Conservation (phyloP, 2,888 invertebrate species). For the Phragmatobia fuliginosa region DNA sequence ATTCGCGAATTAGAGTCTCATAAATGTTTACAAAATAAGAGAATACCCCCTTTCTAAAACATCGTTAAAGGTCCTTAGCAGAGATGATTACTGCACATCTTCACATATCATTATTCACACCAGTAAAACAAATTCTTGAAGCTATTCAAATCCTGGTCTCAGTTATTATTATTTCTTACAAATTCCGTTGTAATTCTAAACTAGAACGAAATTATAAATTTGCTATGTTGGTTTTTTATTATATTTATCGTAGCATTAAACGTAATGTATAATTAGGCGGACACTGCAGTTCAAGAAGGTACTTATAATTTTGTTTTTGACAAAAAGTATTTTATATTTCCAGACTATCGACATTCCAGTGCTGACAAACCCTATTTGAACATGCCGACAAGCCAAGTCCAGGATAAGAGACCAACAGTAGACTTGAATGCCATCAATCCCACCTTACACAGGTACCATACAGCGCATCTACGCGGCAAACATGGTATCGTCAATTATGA, state of each 20-base stretch:
- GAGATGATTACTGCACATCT: background rate
- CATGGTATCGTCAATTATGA: constrained; percentile 73
- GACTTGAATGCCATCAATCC: constrained; percentile 70
- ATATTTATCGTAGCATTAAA: constrained; percentile 7
- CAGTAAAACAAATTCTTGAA: background rate
- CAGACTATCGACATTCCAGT: constrained; percentile 90
- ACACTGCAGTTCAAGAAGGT: background rate
- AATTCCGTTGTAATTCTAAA: background rate
- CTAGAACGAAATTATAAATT: background rate
- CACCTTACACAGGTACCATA: constrained; percentile 67
- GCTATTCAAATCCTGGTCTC: background rate
- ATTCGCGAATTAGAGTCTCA: background rate
- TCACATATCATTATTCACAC: background rate
- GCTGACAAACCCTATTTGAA: constrained; percentile 82
- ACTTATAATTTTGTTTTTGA: constrained; percentile 14
- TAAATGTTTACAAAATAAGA: background rate
- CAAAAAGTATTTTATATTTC: constrained; percentile 52
- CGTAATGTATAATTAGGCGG: constrained; percentile 2
- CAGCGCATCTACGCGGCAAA: constrained; percentile 73
- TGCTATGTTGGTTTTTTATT: background rate
- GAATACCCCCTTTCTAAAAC: background rate
- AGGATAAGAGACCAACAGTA: constrained; percentile 63
- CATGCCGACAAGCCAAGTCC: constrained; percentile 62
- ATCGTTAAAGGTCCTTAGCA: background rate
- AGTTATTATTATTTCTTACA: background rate